phyloP scores from a whole-genome alignment of 2,888 invertebrate species.

The Tetranychus truncatus region DNA sequence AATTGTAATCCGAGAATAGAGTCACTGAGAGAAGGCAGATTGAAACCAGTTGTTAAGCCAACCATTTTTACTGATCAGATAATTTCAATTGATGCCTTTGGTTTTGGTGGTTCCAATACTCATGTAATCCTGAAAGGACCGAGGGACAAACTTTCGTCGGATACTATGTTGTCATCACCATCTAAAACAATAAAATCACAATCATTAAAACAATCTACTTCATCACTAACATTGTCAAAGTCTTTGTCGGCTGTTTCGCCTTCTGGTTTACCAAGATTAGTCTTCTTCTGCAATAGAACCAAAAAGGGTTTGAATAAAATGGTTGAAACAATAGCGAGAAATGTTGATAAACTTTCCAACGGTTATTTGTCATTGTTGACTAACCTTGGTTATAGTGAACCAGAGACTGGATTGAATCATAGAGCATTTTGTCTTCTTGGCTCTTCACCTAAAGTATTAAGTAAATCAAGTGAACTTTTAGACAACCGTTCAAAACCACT shows the following conservation, averaged over 20 bases:
- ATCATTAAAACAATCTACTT: too few relatives aligned
- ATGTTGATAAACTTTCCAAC: conserved; percentile 37
- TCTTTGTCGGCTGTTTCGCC: too few relatives aligned
- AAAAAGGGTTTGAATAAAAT: conserved; percentile 51
- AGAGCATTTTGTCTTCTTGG: conserved; percentile 14
- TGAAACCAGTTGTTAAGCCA: conserved; percentile 31
- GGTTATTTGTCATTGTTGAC: conserved; percentile 52
- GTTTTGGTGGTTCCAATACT: conserved; percentile 38
- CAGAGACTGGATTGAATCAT: not conserved
- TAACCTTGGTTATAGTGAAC: conserved; percentile 4
- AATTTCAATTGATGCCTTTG: conserved; percentile 40
- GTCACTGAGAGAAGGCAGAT: conserved; percentile 39
- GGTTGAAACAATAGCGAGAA: conserved; percentile 36
- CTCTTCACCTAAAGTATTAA: conserved; percentile 34
- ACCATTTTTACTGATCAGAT: conserved; percentile 35
- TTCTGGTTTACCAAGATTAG: conserved; percentile 32
- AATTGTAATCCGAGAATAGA: conserved; percentile 38
- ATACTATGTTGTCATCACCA: conserved; percentile 43
- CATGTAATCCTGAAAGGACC: conserved; percentile 31
- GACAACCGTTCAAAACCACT: not conserved
- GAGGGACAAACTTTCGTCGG: conserved; percentile 16
- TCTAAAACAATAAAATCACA: not conserved
- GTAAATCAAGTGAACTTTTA: not conserved
- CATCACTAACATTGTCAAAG: too few relatives aligned
- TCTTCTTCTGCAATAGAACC: conserved; percentile 66